A percentile compares a stretch with the other conserved stretches of the same genome.
These are phyloP conservation scores for Drosophila sordidula DNA, from an alignment of 2,888 invertebrate species.

Conservation along the genomic window DNA sequence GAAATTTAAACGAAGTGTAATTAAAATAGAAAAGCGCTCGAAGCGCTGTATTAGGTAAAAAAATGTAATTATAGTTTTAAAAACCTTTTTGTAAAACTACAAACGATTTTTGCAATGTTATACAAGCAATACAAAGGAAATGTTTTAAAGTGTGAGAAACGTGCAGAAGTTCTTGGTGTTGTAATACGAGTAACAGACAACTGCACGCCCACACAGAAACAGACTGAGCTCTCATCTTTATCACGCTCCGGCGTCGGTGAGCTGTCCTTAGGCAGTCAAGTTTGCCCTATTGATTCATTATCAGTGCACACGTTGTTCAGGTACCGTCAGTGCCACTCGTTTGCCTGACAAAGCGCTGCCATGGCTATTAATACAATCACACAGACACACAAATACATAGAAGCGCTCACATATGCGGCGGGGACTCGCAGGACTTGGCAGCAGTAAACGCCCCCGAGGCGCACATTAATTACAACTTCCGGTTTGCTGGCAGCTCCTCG, in stretches of 20 bases:
- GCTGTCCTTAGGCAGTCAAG: conserved; percentile 33
- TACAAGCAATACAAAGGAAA: background rate
- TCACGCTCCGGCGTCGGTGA: background rate
- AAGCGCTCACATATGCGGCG: conserved; percentile 9
- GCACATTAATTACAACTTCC: conserved; percentile 79
- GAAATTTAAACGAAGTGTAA: background rate
- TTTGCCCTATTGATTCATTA: conserved; percentile 49
- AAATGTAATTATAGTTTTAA: too few species aligned
- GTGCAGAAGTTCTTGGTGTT: background rate
- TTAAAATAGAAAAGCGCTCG: background rate
- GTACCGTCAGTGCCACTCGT: conserved; percentile 30
- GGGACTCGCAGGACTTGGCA: conserved; percentile 54
- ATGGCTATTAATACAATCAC: conserved; percentile 40
- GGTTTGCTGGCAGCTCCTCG: conserved; percentile 47
- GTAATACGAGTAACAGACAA: conserved; percentile 5
- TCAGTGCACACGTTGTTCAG: conserved; percentile 41
- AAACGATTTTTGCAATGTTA: background rate
- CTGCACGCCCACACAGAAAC: background rate
- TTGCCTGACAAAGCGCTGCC: conserved; percentile 49
- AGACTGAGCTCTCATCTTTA: conserved; percentile 2
- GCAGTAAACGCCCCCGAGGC: conserved; percentile 71
- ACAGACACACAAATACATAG: background rate
- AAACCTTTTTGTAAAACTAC: background rate
- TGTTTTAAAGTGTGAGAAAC: conserved; percentile 5
- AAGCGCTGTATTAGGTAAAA: too few species aligned